Evolutionary conservation across 64 coral and sea anemone genomes (phyloP), one percentile per base, ranked within the genome.

Genomic region (Montipora foliosa): DNA sequence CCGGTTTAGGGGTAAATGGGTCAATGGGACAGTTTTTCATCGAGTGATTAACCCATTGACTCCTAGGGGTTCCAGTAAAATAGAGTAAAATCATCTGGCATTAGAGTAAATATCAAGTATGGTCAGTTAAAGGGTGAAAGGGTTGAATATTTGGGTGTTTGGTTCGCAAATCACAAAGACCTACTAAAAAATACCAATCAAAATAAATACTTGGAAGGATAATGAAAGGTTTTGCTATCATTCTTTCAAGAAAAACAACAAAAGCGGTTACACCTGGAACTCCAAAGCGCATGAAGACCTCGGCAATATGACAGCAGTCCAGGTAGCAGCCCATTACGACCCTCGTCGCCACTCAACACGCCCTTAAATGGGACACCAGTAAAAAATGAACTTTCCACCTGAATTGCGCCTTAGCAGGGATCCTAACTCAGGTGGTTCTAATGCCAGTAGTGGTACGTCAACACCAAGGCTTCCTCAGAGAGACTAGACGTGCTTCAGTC

Each of bases 401-500:
- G 82, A 86, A 4, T 49, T 46, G 13, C 67, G 82, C 11, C 82
- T 6, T 19, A 64, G 67, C 60, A 84, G 67, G n/a, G 82, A 86
- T 17, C 47, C 17, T 49, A 64, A 64, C 7, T 86, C 82, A 22
- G 82, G 67, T 1, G 82, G 82, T 2, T 86, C 82, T 4, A 86
- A 86, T 51, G 61, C 17, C n/a, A 86, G 82, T 24, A 86, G 82
- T 50, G 82, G 64, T 1, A 7, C 6, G 10, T 49, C 82, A 12
- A 86, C 82, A 11, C 82, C 82, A 8, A 86, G 66, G 47, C 82
- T 86, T 49, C 82, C 62, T 12, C 66, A 49, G 0, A 49, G 46
- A 86, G 82, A 86, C 66, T 14, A 5, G 82, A 69, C 44, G 5
- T 7, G 9, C 47, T 86, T 17, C 66, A 93, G 11, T 93, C 92